A percentile compares a stretch with the other conserved stretches of the same genome.
Evolutionary conservation across 1,140 invertebrate species (phyloP).

Genomic region (Chrysomallon squamiferum): DNA sequence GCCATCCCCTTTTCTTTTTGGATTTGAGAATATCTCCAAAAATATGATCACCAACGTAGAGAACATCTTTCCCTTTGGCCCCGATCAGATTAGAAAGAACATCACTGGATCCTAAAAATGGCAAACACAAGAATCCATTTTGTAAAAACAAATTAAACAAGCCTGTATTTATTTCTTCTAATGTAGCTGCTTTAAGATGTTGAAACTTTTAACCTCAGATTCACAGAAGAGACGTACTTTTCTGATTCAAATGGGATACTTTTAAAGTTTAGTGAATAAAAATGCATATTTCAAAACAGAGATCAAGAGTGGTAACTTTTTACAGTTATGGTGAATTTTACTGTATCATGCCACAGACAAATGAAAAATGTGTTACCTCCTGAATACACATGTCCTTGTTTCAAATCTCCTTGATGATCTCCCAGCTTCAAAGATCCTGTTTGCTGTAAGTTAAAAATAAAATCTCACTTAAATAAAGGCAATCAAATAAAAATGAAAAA

Average conservation of each 20-base stretch:
- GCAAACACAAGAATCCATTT: not conserved
- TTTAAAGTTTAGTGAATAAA: too few relatives aligned
- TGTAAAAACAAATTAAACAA: not conserved
- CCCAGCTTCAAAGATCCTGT: slow-evolving; percentile 86
- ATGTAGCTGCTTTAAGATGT: too few relatives aligned
- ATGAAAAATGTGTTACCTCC: too few relatives aligned
- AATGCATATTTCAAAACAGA: too few relatives aligned
- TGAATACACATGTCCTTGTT: slow-evolving; percentile 74
- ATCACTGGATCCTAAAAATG: slow-evolving; percentile 83
- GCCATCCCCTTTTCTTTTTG: slow-evolving; percentile 97
- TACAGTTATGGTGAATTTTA: too few relatives aligned
- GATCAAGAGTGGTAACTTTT: too few relatives aligned
- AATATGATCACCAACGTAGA: slow-evolving; percentile 96
- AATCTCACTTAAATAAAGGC: not conserved
- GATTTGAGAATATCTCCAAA: slow-evolving; percentile 98
- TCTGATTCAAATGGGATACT: too few relatives aligned
- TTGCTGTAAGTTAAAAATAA: slow-evolving; percentile 53
- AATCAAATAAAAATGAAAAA: not conserved
- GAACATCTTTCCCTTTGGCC: slow-evolving; percentile 96
- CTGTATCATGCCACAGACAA: too few relatives aligned
- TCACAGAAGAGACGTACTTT: too few relatives aligned
- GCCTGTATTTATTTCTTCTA: too few relatives aligned
- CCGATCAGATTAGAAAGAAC: slow-evolving; percentile 95
- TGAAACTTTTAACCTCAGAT: too few relatives aligned
- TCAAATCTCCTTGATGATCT: slow-evolving; percentile 84